A percentile compares a stretch with the other conserved stretches of the same genome.
These are phyloP conservation scores for Patagioenas fasciata DNA, from an alignment of 2,113 vertebrate genomes.

Conservation along the genomic window DNA sequence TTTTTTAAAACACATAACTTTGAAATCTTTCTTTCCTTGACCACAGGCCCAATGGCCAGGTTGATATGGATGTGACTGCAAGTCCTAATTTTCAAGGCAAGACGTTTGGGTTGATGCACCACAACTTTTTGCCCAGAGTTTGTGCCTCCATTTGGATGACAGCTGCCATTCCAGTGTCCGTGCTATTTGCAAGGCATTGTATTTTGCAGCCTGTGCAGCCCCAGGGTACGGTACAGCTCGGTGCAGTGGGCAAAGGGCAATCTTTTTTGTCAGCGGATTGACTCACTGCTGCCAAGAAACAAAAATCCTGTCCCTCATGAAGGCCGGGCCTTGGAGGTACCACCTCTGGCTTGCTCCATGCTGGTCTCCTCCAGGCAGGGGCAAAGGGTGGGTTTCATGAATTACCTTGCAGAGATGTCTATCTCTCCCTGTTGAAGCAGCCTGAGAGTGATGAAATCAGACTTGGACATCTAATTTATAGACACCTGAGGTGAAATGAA, in stretches of 20 bases:
- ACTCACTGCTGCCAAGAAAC: neutral
- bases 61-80: neutral
- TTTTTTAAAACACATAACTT: neutral
- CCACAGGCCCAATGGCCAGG: neutral
- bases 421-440: neutral
- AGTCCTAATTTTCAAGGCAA: neutral
- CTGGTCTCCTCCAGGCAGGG: neutral
- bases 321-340: neutral
- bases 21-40: neutral
- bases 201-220: neutral
- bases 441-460: neutral
- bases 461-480: neutral
- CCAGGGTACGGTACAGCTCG: neutral
- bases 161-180: too few species aligned
- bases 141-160: neutral
- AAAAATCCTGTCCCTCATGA: neutral
- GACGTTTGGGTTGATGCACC: neutral
- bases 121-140: neutral
- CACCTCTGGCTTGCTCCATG: neutral
- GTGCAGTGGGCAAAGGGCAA: neutral
- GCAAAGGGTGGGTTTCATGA: neutral
- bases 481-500: neutral
- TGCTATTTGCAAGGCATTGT: neutral
- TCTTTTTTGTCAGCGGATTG: neutral
- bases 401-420: neutral